Evolutionary conservation across 23 tunicate genomes (phyloP), one percentile per base, ranked within the genome.

Genomic region (Ciona savignyi): DNA sequence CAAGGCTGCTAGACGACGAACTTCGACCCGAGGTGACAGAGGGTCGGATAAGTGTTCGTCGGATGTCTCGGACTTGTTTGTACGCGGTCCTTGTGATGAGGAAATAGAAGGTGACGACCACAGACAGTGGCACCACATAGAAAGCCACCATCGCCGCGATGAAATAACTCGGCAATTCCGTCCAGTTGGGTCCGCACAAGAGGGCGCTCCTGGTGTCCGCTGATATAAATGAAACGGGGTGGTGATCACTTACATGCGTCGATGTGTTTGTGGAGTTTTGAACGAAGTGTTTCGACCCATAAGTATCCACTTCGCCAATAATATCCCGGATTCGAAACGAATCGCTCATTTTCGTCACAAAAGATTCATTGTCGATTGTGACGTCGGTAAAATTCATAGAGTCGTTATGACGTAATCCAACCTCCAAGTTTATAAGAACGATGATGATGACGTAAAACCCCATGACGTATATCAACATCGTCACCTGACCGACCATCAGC

Each of bases 101-200:
- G 23, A 33, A 22, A 25, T 74, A 74, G 22, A 65, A 74, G 2
- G 62, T 48, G 29, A 74, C 23, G 49, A 63, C 68, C 34, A 35
- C 29, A 30, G 28, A 60, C 34, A 74, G 48, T 4, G 79, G 79
- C 19, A 63, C 25, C 15, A 32, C 31, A 28, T 33, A 74, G 70
- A 74, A 74, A 20, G 32, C 23, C 23, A 74, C 48, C 25, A 30
- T 48, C 29, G 69, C 79, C 29, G 79, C 68, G 3, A 62, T 32
- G 63, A 74, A 60, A 48, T 74, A 74, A 63, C 60, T 62, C 21
- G 65, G 70, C 20, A 74, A 6, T 21, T 28, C 24, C 49, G 69
- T 61, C 79, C 79, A 74, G 49, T 74, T 61, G 2, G 79, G 79
- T 23, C 68, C 65, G 69, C 79, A 74, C 51, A 6, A 35, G 34